These are phyloP conservation scores for Mungos mungo DNA, from an alignment of 2,113 vertebrate genomes.

Conservation along the genomic window DNA sequence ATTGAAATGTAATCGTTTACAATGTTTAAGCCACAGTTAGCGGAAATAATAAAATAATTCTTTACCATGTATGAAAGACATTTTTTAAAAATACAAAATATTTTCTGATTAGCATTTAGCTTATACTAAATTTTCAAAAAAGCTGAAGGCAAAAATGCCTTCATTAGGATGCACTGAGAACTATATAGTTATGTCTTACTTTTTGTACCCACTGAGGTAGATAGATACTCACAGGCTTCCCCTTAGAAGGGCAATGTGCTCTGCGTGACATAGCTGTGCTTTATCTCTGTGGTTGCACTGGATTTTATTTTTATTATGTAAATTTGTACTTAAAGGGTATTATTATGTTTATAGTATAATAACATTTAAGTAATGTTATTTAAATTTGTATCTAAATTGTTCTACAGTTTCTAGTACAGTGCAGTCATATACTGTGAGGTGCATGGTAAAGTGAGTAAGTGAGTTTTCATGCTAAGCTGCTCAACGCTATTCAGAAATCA, in stretches of 20 bases:
- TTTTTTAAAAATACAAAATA: conserved; percentile 87
- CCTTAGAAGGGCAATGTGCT: not conserved
- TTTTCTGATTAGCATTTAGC: conserved; percentile 88
- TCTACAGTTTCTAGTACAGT: conserved; percentile 87
- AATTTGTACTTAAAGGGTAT: conserved; percentile 76
- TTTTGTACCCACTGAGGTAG: not conserved
- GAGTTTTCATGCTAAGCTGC: conserved; percentile 82
- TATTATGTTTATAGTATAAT: not conserved
- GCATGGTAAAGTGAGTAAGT: conserved; percentile 90
- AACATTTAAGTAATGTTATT: not conserved
- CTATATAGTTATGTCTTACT: not conserved
- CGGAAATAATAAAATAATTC: conserved; percentile 90
- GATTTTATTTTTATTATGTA: conserved; percentile 84
- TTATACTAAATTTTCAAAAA: conserved; percentile 78
- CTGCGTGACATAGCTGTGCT: conserved; percentile 87
- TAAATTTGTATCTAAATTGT: not conserved
- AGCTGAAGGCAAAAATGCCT: not conserved
- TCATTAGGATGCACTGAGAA: not conserved
- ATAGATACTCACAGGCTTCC: not conserved
- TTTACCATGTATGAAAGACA: conserved; percentile 88
- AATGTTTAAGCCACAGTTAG: conserved; percentile 77
- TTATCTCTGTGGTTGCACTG: conserved; percentile 91
- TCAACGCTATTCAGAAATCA: not conserved
- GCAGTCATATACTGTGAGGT: conserved; percentile 92
- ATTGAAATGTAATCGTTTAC: not conserved